A percentile compares a stretch with the other conserved stretches of the same genome.
Evolutionary conservation across 2,113 vertebrate genomes (phyloP).

Genomic region (Chauna torquata): DNA sequence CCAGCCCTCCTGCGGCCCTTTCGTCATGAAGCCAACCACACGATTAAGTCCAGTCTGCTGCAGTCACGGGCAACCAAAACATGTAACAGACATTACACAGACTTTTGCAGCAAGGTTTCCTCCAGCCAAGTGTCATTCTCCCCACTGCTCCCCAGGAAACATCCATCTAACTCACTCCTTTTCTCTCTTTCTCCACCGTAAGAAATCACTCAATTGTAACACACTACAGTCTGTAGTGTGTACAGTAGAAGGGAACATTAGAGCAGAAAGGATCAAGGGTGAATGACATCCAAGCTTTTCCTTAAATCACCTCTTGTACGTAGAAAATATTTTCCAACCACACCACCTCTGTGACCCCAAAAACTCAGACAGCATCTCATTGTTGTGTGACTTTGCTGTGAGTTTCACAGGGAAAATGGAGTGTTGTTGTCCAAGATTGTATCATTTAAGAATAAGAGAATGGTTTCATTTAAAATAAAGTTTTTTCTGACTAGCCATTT

Average conservation of each 20-base stretch:
- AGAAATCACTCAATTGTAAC: not conserved
- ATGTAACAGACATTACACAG: fast-evolving
- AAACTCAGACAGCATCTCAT: not conserved
- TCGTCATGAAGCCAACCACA: not conserved
- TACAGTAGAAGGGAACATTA: not conserved
- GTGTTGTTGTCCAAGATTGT: not conserved
- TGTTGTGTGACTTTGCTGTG: not conserved
- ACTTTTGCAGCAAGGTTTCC: not conserved
- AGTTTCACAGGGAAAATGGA: not conserved
- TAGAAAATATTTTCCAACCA: not conserved
- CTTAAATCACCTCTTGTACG: not conserved
- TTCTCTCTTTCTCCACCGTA: not conserved
- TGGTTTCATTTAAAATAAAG: not conserved
- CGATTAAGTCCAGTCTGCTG: not conserved
- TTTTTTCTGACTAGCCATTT: not conserved
- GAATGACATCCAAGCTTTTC: not conserved
- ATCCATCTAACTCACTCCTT: not conserved
- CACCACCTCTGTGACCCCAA: not conserved
- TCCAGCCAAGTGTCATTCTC: not conserved
- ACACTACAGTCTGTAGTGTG: no score
- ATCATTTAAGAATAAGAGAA: not conserved
- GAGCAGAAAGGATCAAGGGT: no score
- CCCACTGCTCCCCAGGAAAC: fast-evolving
- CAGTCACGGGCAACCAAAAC: not conserved
- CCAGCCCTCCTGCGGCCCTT: not conserved